Evolutionary conservation across 1,140 invertebrate species (phyloP).

Genomic region (Meloidogyne chitwoodi): DNA sequence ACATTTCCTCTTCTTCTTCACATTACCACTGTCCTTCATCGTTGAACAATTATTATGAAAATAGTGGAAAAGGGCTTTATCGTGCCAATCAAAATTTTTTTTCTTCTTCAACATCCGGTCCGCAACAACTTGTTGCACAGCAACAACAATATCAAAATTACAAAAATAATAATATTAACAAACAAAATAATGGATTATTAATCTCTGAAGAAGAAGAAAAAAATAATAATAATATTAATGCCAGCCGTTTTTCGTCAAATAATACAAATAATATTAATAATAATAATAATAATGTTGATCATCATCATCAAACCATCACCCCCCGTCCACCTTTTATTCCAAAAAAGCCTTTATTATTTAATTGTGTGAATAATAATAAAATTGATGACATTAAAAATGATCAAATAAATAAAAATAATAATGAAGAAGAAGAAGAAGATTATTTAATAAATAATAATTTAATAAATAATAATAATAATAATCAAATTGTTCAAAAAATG

Average conservation of each 20-base stretch:
- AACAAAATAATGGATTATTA: not conserved
- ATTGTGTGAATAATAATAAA: not conserved
- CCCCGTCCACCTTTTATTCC: slow-evolving; percentile 21
- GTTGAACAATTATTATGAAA: not conserved
- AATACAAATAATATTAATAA: no score
- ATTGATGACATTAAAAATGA: not conserved
- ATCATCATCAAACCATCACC: no score
- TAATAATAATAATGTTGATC: slow-evolving; percentile 2
- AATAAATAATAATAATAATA: not conserved
- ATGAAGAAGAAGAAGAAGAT: not conserved
- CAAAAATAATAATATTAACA: no score
- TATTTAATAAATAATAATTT: no score
- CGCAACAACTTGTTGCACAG: not conserved
- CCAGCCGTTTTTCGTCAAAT: not conserved
- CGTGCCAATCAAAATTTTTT: not conserved
- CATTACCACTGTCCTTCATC: not conserved
- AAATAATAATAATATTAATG: not conserved
- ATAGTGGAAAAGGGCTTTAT: not conserved
- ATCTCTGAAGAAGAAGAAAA: not conserved
- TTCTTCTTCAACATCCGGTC: not conserved
- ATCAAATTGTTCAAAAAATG: not conserved
- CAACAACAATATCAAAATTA: not conserved
- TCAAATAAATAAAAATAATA: not conserved
- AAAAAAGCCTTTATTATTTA: slow-evolving; percentile 22
- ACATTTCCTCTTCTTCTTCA: not conserved